Evolutionary conservation across 2,888 invertebrate species (phyloP).

Genomic region (Protodeltote pygarga): DNA sequence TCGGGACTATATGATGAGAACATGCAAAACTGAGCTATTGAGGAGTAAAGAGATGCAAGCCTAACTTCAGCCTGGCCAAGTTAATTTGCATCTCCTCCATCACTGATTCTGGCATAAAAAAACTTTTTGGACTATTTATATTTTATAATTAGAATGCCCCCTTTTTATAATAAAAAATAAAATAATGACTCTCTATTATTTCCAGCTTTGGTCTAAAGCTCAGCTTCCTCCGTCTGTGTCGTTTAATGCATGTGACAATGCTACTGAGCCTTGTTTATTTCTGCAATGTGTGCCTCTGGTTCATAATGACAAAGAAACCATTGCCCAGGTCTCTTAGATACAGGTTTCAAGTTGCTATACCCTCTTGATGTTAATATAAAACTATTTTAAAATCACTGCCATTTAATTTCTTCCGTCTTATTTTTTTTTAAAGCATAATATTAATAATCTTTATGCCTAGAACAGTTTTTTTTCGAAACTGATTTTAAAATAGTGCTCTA

Average conservation of each 20-base stretch:
- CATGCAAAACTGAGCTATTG: too few species aligned
- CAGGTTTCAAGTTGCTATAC: conserved; percentile 66
- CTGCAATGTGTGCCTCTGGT: conserved; percentile 80
- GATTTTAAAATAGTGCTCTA: conserved; percentile 22
- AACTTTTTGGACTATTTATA: neutral
- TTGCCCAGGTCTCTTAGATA: conserved; percentile 70
- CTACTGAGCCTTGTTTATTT: conserved; percentile 76
- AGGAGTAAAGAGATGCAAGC: too few species aligned
- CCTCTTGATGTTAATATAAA: conserved; percentile 42
- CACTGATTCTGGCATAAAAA: too few species aligned
- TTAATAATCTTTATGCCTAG: neutral
- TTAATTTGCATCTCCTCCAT: too few species aligned
- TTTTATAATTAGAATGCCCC: neutral
- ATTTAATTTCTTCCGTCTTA: too few species aligned
- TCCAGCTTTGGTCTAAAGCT: conserved; percentile 73
- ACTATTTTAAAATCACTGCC: conserved; percentile 11
- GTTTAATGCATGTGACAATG: conserved; percentile 79
- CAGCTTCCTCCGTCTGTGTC: conserved; percentile 76
- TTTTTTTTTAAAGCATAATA: too few species aligned
- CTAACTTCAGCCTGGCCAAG: too few species aligned
- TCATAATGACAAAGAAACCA: conserved; percentile 73
- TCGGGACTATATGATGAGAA: too few species aligned
- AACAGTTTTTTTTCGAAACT: neutral
- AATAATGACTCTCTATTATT: conserved; percentile 48
- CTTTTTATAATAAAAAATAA: conserved; percentile 4